A percentile compares a stretch with the other conserved stretches of the same genome.
Evolutionary conservation across 2,888 invertebrate genomes (phyloP).

Genomic region (Drosophila melanocephala): DNA sequence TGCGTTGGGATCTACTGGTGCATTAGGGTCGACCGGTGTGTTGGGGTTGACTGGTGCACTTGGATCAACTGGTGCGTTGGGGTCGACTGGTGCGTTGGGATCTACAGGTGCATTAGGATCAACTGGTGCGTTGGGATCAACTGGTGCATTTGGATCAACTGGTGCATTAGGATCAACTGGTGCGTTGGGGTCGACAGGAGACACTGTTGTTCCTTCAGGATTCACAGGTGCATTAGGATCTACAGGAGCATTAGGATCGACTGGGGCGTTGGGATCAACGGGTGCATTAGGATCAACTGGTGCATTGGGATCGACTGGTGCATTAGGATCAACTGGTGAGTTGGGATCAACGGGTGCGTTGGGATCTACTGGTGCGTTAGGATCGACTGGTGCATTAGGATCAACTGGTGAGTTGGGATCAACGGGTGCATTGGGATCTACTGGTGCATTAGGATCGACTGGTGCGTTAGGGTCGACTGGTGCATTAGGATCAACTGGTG

Average conservation of each 20-base stretch:
- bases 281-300: neutral
- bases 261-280: neutral
- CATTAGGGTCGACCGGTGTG: conserved; percentile 18
- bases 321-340: neutral
- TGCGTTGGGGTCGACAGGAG: neutral
- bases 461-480: conserved; percentile 30
- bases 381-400: fast-evolving
- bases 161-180: conserved; percentile 15
- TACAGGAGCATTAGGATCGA: neutral
- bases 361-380: neutral
- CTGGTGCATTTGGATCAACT: conserved; percentile 29
- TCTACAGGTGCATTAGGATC: neutral
- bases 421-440: fast-evolving
- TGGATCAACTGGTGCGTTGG: conserved; percentile 7
- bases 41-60: neutral
- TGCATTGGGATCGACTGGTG: fast-evolving
- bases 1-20: neutral
- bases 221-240: neutral
- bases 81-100: neutral
- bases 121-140: conserved; percentile 12
- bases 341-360: neutral
- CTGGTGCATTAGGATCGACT: neutral
- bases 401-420: neutral
- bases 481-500: neutral
- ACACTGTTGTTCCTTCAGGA: no score